A percentile compares a stretch with the other conserved stretches of the same genome.
Evolutionary conservation across 2,113 vertebrate species (phyloP).

Genomic region (Hippocampus abdominalis): DNA sequence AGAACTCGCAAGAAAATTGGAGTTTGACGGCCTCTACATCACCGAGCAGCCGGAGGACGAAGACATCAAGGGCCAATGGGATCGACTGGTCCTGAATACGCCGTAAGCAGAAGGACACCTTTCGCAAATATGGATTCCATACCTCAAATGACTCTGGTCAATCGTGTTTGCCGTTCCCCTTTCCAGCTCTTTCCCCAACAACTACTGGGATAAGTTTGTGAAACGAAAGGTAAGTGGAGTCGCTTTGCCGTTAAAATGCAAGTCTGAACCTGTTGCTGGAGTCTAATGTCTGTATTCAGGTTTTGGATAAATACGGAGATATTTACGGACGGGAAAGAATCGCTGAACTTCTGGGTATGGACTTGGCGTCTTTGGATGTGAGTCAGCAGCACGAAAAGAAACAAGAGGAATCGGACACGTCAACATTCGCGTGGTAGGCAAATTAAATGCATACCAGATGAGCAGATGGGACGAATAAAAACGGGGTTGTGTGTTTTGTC

Average conservation of each 20-base stretch:
- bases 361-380: constrained; percentile 85
- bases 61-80: constrained; percentile 92
- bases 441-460: neutral
- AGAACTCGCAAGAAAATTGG: constrained; percentile 89
- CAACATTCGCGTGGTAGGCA: constrained; percentile 79
- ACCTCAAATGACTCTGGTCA: neutral
- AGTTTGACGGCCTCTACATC: constrained; percentile 89
- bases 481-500: neutral
- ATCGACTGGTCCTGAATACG: constrained; percentile 86
- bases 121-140: neutral
- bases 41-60: constrained; percentile 90
- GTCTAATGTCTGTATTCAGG: constrained; percentile 59
- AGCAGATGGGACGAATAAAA: neutral
- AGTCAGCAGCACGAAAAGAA: constrained; percentile 84
- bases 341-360: constrained; percentile 87
- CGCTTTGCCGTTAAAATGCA: neutral
- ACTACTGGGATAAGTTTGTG: constrained; percentile 96
- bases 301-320: constrained; percentile 89
- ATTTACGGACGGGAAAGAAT: constrained; percentile 89
- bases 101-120: constrained; percentile 69
- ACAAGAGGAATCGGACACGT: constrained; percentile 77
- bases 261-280: neutral
- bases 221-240: constrained; percentile 82
- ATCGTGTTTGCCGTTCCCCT: neutral
- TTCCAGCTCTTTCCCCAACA: constrained; percentile 86